phyloP scores from a whole-genome alignment of 2,888 invertebrate species.

The Encarsia formosa region DNA sequence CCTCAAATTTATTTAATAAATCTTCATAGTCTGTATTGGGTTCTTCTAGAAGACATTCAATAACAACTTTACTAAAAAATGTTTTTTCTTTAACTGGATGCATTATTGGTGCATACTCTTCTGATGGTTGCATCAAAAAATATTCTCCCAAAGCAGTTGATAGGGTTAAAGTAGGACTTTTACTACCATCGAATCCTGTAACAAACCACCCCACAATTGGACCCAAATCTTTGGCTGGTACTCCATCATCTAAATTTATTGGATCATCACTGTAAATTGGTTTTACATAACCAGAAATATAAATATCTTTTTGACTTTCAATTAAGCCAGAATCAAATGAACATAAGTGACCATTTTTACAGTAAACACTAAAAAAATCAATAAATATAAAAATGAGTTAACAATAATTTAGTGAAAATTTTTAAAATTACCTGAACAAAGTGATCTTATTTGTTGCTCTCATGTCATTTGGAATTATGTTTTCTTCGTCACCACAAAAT shows the following conservation, averaged over 20 bases:
- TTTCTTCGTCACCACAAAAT: slow-evolving; percentile 63
- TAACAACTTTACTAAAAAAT: slow-evolving; percentile 71
- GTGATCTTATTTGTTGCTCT: slow-evolving; percentile 61
- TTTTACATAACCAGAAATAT: slow-evolving; percentile 76
- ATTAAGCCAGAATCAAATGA: slow-evolving; percentile 74
- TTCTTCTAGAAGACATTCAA: slow-evolving; percentile 69
- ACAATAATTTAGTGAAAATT: slow-evolving; percentile 12
- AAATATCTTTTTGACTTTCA: slow-evolving; percentile 69
- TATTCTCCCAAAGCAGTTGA: slow-evolving; percentile 56
- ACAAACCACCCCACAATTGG: slow-evolving; percentile 83
- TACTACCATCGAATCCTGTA: slow-evolving; percentile 77
- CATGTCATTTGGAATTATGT: slow-evolving; percentile 54
- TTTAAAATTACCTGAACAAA: slow-evolving; percentile 33
- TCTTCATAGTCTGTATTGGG: slow-evolving; percentile 73
- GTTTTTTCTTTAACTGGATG: slow-evolving; percentile 69
- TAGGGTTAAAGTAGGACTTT: slow-evolving; percentile 34
- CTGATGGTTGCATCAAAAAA: slow-evolving; percentile 69
- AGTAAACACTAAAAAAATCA: slow-evolving; percentile 69
- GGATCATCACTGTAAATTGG: slow-evolving; percentile 71
- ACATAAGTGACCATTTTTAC: slow-evolving; percentile 73
- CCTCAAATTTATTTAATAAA: slow-evolving; percentile 64
- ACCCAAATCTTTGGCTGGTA: slow-evolving; percentile 72
- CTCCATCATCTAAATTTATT: slow-evolving; percentile 65
- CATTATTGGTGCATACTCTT: slow-evolving; percentile 68
- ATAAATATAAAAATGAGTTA: too few species aligned